Percentiles rank a stretch among this genome's conserved stretches.
Evolutionary conservation across 2,888 invertebrate genomes (phyloP).

Genomic region (Silvanus unidentatus): DNA sequence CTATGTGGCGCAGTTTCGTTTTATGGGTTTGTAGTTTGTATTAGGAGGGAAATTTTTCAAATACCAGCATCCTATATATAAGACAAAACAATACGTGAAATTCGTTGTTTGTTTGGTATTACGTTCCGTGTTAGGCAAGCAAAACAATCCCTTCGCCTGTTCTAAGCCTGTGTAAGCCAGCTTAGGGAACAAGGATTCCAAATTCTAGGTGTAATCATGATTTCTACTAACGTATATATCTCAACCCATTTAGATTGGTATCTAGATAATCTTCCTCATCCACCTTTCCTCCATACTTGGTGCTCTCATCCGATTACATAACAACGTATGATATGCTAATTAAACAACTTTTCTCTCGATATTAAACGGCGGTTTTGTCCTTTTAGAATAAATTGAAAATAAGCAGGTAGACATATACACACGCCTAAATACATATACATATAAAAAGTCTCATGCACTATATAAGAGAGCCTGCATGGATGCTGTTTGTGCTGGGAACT

Average conservation of each 20-base stretch:
- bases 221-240: constrained; percentile 32
- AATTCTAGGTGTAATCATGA: constrained; percentile 39
- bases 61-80: constrained; percentile 19
- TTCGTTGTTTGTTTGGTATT: constrained; percentile 31
- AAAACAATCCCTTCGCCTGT: constrained; percentile 31
- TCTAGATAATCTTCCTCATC: constrained; percentile 31
- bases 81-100: constrained; percentile 22
- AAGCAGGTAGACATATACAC: not conserved
- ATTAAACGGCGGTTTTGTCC: not conserved
- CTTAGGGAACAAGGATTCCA: constrained; percentile 34
- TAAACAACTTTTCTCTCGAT: constrained; percentile 21
- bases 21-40: constrained; percentile 21
- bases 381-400: too few relatives aligned
- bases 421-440: not conserved
- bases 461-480: too few relatives aligned
- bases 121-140: constrained; percentile 29
- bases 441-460: not conserved
- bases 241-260: constrained; percentile 36
- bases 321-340: constrained; percentile 25
- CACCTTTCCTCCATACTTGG: constrained; percentile 14
- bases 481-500: not conserved
- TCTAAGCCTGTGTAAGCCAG: constrained; percentile 31
- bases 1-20: not conserved
- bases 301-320: constrained; percentile 22
- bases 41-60: constrained; percentile 20